Evolutionary conservation across 2,888 invertebrate species (phyloP).

Genomic region (Troides oblongomaculatus): DNA sequence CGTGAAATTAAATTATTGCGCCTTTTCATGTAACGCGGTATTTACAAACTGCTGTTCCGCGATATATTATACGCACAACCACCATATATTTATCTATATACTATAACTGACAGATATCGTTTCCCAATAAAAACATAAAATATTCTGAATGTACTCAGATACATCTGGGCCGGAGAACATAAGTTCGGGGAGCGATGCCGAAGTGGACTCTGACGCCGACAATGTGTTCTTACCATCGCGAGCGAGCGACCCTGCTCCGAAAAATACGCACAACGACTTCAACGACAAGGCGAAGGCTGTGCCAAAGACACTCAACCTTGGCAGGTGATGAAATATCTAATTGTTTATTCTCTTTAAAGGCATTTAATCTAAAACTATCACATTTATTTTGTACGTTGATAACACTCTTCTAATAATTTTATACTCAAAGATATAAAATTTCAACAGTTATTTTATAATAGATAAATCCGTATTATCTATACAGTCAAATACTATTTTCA

Average conservation of each 20-base stretch:
- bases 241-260: constrained; percentile 56
- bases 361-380: no score
- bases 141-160: constrained; percentile 43
- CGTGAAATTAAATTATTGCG: no score
- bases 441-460: no score
- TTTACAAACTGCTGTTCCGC: no score
- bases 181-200: constrained; percentile 71
- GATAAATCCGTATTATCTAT: no score
- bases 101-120: background rate
- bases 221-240: constrained; percentile 73
- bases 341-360: no score
- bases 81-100: no score
- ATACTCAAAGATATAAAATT: no score
- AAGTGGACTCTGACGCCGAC: constrained; percentile 74
- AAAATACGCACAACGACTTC: constrained; percentile 45
- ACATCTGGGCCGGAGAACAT: constrained; percentile 85
- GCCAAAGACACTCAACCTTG: constrained; percentile 72
- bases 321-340: constrained; percentile 49
- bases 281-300: constrained; percentile 58
- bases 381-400: background rate
- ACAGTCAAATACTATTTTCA: no score
- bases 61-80: no score
- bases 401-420: background rate
- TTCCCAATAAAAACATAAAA: background rate
- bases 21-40: no score